Evolutionary conservation across 2,113 vertebrate species (phyloP).

Genomic region (Melanostigma gelatinosum): DNA sequence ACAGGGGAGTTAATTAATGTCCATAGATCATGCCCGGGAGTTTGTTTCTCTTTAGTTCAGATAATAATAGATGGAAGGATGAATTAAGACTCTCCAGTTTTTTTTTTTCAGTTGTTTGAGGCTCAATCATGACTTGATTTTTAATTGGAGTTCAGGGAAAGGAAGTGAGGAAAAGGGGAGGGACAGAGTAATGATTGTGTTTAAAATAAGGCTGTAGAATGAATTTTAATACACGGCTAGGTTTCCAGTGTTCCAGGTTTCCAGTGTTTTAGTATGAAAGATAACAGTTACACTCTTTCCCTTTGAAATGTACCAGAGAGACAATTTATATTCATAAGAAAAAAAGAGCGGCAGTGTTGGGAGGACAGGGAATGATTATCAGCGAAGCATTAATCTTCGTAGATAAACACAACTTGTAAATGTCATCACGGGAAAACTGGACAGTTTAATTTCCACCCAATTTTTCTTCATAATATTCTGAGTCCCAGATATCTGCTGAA

Average conservation of each 20-base stretch:
- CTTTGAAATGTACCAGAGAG: neutral
- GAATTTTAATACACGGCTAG: constrained; percentile 16
- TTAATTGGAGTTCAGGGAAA: constrained; percentile 36
- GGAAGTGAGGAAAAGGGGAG: neutral
- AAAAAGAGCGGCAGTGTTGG: neutral
- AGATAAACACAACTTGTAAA: constrained; percentile 65
- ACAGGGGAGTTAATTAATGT: constrained; percentile 50
- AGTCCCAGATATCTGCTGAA: constrained; percentile 15
- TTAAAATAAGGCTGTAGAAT: constrained; percentile 26
- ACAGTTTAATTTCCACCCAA: constrained; percentile 37
- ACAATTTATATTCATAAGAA: neutral
- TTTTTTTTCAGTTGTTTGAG: constrained; percentile 29
- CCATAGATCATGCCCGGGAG: constrained; percentile 45
- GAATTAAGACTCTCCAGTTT: constrained; percentile 28
- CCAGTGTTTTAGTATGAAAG: neutral
- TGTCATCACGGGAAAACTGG: constrained; percentile 31
- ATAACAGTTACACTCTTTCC: neutral
- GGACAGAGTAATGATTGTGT: constrained; percentile 32
- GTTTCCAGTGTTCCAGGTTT: neutral
- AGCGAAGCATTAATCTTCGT: constrained; percentile 22
- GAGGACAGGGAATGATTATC: constrained; percentile 22
- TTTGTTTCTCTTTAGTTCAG: constrained; percentile 62
- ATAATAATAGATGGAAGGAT: constrained; percentile 43
- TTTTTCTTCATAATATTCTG: constrained; percentile 31
- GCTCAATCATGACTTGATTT: constrained; percentile 40